Conservation (phyloP, 2,797 vertebrate species). For the Esox masquinongy region DNA sequence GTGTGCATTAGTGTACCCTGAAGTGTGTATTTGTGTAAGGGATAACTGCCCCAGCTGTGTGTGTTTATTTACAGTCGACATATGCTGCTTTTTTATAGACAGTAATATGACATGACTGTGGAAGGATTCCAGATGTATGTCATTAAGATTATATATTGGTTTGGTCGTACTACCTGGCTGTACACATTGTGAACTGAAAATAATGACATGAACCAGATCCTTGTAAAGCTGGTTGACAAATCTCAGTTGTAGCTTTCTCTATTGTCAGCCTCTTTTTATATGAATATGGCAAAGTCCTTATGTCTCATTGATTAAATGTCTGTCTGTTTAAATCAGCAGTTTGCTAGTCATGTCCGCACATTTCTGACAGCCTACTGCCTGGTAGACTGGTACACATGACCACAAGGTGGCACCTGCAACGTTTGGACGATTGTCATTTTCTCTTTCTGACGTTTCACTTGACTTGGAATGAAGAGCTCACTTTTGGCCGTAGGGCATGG, state of each 20-base stretch:
- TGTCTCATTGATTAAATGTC: not conserved
- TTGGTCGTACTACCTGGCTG: not conserved
- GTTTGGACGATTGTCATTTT: not conserved
- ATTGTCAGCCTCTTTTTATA: not conserved
- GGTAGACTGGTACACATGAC: not conserved
- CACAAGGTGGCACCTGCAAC: slow-evolving; percentile 4
- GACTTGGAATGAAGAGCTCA: not conserved
- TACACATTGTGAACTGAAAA: not conserved
- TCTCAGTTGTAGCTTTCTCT: not conserved
- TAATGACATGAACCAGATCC: not conserved
- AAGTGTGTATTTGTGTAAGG: not conserved
- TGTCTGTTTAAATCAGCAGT: not conserved
- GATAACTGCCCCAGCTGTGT: not conserved
- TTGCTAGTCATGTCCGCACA: not conserved
- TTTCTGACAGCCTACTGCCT: not conserved
- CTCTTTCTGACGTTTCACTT: not conserved
- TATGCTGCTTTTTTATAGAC: not conserved
- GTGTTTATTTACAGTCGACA: not conserved
- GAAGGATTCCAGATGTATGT: not conserved
- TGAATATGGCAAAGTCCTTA: not conserved
- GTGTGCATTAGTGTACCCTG: not conserved
- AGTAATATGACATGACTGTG: not conserved
- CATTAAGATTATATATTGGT: not conserved
- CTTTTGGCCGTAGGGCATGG: not conserved
- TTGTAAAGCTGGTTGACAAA: not conserved